A percentile compares a stretch with the other conserved stretches of the same genome.
Evolutionary conservation across 2,888 invertebrate species (phyloP).

Genomic region (Saturnia japonica): DNA sequence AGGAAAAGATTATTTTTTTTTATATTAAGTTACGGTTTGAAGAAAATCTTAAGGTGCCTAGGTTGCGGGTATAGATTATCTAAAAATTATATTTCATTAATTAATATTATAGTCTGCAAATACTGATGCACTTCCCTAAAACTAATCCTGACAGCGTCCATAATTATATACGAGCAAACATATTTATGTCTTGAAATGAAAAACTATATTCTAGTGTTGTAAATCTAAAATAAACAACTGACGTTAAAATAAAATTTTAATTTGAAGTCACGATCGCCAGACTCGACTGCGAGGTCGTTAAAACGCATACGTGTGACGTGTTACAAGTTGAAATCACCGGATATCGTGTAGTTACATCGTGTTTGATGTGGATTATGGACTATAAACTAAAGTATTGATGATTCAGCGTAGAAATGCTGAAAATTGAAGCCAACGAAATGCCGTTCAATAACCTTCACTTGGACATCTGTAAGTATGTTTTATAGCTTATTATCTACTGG

Average conservation of each 20-base stretch:
- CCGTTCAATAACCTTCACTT: constrained; percentile 28
- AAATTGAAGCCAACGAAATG: constrained; percentile 55
- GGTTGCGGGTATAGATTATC: no score
- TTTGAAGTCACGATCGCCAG: constrained; percentile 47
- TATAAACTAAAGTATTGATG: constrained; percentile 44
- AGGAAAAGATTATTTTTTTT: no score
- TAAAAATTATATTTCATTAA: no score
- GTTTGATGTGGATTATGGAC: constrained; percentile 37
- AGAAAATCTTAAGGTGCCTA: no score
- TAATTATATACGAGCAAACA: no score
- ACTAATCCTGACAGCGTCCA: no score
- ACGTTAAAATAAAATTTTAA: constrained; percentile 29
- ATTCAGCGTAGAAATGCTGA: constrained; percentile 49
- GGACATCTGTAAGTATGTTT: constrained; percentile 18
- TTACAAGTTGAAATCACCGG: constrained; percentile 44
- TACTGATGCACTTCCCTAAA: no score
- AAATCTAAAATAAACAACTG: constrained; percentile 16
- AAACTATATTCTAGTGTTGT: not conserved
- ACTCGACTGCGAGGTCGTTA: constrained; percentile 37
- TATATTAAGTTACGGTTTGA: no score
- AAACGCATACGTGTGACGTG: constrained; percentile 23
- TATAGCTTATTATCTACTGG: not conserved
- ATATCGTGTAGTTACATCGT: constrained; percentile 36
- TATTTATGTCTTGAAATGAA: not conserved
- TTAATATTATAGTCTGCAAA: no score